Evolutionary conservation across 1,140 invertebrate genomes (phyloP), one percentile per base, ranked within the genome.

Genomic region (Cydia splendana): DNA sequence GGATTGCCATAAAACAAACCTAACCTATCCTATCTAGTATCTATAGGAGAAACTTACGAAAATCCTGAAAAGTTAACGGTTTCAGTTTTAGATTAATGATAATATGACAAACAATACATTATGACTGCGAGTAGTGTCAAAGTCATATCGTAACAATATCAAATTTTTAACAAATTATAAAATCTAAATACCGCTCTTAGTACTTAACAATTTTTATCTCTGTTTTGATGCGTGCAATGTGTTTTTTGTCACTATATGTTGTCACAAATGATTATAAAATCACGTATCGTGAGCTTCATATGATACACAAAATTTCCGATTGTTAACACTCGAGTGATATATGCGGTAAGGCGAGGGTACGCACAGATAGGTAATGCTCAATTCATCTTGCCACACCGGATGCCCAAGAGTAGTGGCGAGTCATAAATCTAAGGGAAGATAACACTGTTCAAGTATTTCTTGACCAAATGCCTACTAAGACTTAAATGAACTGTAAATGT

Each of bases 351-450:
- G 65, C 15, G 34, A 71, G 67, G 67, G 67, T 45, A 71, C 67
- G 67, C 67, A 71, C 67, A 71, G 67, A 71, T 71, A 71, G 30
- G 67, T 38, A 71, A 38, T 71, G 67, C 67, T 34, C 67, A 18
- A 71, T 71, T 38, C 45, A 71, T 71, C 67, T 38, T 71, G 34
- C 67, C 67, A 42, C 34, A 38, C n/a, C 9, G 67, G 34, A 71
- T 71, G 34, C 30, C 15, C 67, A 38, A 2, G 34, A 71, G 45
- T 45, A 71, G 34, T 71, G 18, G 67, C 67, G 9, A 4, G 30
- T 12, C 34, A 71, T 71, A 71, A 38, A 71, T 71, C 67, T 71
- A 10, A 71, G 38, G 15, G n/a, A 71, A 71, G 67, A 71, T 71
- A 38, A 30, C 34, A 38, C 5, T 38, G 34, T 10, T n/a, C 57